A percentile compares a stretch with the other conserved stretches of the same genome.
These are phyloP conservation scores for Chascanopsetta lugubris DNA, from an alignment of 2,113 vertebrate genomes.

Conservation along the genomic window DNA sequence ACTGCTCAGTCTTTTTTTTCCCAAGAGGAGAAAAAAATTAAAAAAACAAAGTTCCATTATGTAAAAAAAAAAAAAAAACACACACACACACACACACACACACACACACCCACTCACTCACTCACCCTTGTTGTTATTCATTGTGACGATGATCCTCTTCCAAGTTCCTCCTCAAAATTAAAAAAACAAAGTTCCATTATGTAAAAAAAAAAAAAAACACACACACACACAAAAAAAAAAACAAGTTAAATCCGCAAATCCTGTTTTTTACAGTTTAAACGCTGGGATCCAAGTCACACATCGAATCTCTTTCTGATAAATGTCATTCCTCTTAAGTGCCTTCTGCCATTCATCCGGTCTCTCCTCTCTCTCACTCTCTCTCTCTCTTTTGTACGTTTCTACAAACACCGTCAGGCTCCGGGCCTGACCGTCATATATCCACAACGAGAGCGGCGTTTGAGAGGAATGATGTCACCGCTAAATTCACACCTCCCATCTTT, in stretches of 20 bases:
- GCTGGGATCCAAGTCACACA: conserved; percentile 27
- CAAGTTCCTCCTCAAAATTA: too few relatives aligned
- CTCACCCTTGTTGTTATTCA: too few relatives aligned
- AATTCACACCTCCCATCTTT: conserved; percentile 44
- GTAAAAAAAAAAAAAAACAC: too few relatives aligned
- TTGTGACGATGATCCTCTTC: too few relatives aligned
- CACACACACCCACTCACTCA: neutral
- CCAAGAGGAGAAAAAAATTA: conserved; percentile 20
- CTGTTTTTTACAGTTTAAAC: too few relatives aligned
- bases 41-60: conserved; percentile 6
- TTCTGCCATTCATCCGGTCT: conserved; percentile 56
- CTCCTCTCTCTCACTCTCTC: neutral
- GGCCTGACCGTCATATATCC: conserved; percentile 25
- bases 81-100: neutral
- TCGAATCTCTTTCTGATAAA: conserved; percentile 38
- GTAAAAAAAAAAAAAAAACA: conserved; percentile 13
- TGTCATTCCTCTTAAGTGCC: conserved; percentile 84
- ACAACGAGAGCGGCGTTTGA: conserved; percentile 72
- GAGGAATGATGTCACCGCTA: conserved; percentile 77
- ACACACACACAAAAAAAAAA: too few relatives aligned
- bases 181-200: too few relatives aligned
- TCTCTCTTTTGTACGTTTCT: conserved; percentile 11
- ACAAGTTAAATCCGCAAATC: too few relatives aligned
- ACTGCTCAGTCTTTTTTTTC: conserved; percentile 25
- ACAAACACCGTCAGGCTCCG: neutral